phyloP scores from a whole-genome alignment of 1,140 invertebrate genomes.

The Xylocopa sonorina region DNA sequence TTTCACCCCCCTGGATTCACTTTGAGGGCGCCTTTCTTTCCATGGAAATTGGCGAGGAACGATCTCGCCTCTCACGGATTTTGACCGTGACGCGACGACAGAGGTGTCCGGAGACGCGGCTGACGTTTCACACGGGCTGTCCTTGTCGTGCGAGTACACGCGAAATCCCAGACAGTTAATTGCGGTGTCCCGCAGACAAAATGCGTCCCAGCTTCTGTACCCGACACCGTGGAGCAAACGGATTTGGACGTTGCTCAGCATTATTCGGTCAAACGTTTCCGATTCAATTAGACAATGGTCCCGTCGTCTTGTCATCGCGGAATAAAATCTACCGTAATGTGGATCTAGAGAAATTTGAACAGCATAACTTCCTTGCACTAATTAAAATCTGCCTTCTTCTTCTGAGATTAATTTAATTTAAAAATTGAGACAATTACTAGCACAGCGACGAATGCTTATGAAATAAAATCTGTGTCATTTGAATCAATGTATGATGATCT shows the following conservation, averaged over 20 bases:
- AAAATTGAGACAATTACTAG: no score
- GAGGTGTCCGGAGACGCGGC: conserved; percentile 48
- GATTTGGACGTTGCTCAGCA: conserved; percentile 27
- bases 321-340: not conserved
- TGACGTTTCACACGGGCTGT: conserved; percentile 74
- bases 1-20: no score
- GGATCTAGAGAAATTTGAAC: not conserved
- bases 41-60: not conserved
- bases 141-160: conserved; percentile 68
- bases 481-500: no score
- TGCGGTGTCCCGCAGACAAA: conserved; percentile 77
- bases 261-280: conserved; percentile 14
- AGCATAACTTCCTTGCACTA: no score
- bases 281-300: conserved; percentile 9
- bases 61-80: conserved; percentile 28
- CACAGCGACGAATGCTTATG: no score
- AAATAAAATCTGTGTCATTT: no score
- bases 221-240: conserved; percentile 65
- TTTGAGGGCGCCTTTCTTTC: not conserved
- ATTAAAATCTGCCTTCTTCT: no score
- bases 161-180: conserved; percentile 74
- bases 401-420: no score
- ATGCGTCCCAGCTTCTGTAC: conserved; percentile 69
- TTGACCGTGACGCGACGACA: conserved; percentile 36
- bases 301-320: not conserved